phyloP scores from a whole-genome alignment of 2,797 vertebrate genomes.

The Gambusia yucatana region DNA sequence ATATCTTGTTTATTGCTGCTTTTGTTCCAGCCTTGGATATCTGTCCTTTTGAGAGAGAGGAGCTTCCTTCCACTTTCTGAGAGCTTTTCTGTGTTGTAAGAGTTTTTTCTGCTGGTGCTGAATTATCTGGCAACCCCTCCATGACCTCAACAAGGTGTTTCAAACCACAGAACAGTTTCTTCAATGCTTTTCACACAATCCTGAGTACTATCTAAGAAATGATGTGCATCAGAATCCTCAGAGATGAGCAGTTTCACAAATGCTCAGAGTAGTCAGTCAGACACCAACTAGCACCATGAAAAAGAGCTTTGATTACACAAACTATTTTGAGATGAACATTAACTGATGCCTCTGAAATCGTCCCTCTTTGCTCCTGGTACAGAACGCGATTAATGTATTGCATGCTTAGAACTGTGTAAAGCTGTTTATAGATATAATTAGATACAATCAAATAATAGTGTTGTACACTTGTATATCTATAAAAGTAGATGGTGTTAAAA shows the following conservation, averaged over 20 bases:
- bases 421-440: not conserved
- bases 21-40: not conserved
- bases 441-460: not conserved
- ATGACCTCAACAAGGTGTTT: slow-evolving; percentile 11
- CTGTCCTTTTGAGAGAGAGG: not conserved
- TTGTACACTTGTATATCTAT: not conserved
- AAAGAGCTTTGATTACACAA: not conserved
- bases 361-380: not conserved
- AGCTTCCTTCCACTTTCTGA: not conserved
- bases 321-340: not conserved
- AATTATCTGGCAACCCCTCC: not conserved
- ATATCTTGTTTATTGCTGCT: not conserved
- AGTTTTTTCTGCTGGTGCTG: slow-evolving; percentile 5
- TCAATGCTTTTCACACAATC: slow-evolving; percentile 15
- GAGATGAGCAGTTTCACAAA: not conserved
- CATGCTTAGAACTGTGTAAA: not conserved
- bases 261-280: not conserved
- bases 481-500: not conserved
- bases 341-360: not conserved
- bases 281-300: not conserved
- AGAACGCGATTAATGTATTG: not conserved
- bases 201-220: slow-evolving; percentile 7
- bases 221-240: not conserved
- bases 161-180: not conserved
- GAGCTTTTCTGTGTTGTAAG: not conserved